Percentiles rank a stretch among this genome's conserved stretches.
These are phyloP conservation scores for Phaethon lepturus DNA, from an alignment of 2,113 vertebrate genomes.

Conservation along the genomic window DNA sequence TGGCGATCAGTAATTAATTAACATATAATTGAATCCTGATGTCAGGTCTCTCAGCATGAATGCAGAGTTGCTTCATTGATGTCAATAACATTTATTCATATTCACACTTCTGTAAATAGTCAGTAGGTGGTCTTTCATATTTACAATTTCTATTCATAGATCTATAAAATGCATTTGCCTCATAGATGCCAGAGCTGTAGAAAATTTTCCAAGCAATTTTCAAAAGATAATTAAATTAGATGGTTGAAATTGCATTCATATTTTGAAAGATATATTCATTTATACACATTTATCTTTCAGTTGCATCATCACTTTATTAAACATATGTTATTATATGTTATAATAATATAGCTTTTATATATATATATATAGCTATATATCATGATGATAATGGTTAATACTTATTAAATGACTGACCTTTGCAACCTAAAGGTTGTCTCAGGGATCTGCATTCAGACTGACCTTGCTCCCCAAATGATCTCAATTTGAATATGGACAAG, in stretches of 20 bases:
- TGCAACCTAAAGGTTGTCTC: background rate
- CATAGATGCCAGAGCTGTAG: background rate
- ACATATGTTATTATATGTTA: no score
- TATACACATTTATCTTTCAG: background rate
- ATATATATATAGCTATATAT: background rate
- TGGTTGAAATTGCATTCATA: background rate
- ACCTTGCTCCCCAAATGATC: background rate
- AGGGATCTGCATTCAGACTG: background rate
- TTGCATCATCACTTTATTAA: background rate
- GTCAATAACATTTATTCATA: background rate
- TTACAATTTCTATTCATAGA: background rate
- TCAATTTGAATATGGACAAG: background rate
- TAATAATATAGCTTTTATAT: background rate
- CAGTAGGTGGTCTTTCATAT: background rate
- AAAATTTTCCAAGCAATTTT: background rate
- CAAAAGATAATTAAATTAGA: background rate
- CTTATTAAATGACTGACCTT: background rate
- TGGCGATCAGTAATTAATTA: background rate
- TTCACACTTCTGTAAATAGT: background rate
- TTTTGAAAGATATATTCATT: background rate
- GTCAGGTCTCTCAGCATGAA: background rate
- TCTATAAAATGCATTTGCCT: background rate
- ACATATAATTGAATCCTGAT: background rate
- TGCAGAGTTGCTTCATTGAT: background rate
- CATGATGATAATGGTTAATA: background rate